Percentiles rank a stretch among this genome's conserved stretches.
Evolutionary conservation across 2,888 invertebrate genomes (phyloP).

Genomic region (Resseliella maxima): DNA sequence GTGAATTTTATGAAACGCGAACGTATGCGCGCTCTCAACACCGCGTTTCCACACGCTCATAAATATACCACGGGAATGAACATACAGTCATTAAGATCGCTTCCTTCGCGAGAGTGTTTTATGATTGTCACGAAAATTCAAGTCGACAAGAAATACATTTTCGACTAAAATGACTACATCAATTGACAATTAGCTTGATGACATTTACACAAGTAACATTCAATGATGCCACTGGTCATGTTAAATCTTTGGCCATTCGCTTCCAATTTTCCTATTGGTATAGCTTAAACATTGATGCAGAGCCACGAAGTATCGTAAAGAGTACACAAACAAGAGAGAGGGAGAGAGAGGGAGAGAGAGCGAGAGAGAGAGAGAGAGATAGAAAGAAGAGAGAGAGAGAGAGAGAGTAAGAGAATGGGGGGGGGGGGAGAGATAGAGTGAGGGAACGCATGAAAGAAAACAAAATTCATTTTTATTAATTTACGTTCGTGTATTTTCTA

Average conservation of each 20-base stretch:
- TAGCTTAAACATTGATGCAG: neutral
- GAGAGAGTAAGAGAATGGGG: no score
- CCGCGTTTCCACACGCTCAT: neutral
- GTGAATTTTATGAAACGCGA: no score
- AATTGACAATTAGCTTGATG: conserved; percentile 53
- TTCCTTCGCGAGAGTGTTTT: neutral
- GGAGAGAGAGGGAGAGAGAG: no score
- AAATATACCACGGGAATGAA: neutral
- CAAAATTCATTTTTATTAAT: conserved; percentile 52
- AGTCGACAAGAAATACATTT: neutral
- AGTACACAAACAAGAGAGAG: no score
- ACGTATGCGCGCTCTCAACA: neutral
- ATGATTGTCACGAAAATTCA: conserved; percentile 48
- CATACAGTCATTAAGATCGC: neutral
- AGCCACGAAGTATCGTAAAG: neutral
- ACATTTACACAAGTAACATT: conserved; percentile 2
- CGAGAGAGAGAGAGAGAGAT: no score
- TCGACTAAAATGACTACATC: neutral
- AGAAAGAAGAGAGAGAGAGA: no score
- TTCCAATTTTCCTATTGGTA: neutral
- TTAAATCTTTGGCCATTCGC: neutral
- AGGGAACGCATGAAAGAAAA: neutral
- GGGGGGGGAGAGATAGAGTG: no score
- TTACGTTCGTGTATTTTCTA: neutral
- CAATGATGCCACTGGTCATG: neutral